Evolutionary conservation across 2,797 vertebrate species (phyloP).

Genomic region (Pogonophryne albipinna): DNA sequence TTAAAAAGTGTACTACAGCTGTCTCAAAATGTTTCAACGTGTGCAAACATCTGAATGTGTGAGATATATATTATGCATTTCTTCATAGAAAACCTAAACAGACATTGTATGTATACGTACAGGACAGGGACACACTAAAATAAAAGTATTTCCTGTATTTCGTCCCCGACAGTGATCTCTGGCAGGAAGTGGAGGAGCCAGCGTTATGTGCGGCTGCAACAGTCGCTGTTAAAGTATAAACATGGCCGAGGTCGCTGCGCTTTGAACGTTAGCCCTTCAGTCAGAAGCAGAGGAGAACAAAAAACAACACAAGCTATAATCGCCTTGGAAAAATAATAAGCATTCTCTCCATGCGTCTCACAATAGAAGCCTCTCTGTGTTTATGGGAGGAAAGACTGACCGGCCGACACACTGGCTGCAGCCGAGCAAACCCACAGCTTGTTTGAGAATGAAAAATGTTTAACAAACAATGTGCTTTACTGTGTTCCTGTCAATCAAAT

Average conservation of each 20-base stretch:
- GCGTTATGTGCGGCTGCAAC: constrained; percentile 50
- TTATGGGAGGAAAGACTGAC: constrained; percentile 61
- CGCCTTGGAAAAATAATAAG: constrained; percentile 72
- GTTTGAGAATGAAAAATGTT: constrained; percentile 27
- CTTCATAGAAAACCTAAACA: too few species aligned
- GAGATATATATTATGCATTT: too few species aligned
- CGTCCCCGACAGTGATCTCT: constrained; percentile 45
- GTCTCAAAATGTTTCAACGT: too few species aligned
- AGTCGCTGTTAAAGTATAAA: constrained; percentile 61
- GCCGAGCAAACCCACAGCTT: constrained; percentile 45
- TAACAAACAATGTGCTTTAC: constrained; percentile 37
- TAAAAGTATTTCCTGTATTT: constrained; percentile 45
- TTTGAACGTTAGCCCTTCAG: constrained; percentile 56
- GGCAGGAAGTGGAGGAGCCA: constrained; percentile 50
- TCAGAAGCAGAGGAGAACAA: constrained; percentile 49
- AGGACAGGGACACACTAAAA: constrained; percentile 6
- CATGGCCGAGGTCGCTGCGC: constrained; percentile 47
- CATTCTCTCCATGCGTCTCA: constrained; percentile 61
- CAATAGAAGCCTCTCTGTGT: constrained; percentile 70
- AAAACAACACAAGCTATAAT: constrained; percentile 74
- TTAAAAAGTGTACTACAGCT: too few species aligned
- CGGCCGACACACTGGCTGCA: constrained; percentile 40
- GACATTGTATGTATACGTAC: background rate
- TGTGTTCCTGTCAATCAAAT: constrained; percentile 12
- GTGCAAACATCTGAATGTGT: too few species aligned